Base-by-base conservation (phyloP, 2,113 vertebrate genomes). In the Spermophilus dauricus region DNA sequence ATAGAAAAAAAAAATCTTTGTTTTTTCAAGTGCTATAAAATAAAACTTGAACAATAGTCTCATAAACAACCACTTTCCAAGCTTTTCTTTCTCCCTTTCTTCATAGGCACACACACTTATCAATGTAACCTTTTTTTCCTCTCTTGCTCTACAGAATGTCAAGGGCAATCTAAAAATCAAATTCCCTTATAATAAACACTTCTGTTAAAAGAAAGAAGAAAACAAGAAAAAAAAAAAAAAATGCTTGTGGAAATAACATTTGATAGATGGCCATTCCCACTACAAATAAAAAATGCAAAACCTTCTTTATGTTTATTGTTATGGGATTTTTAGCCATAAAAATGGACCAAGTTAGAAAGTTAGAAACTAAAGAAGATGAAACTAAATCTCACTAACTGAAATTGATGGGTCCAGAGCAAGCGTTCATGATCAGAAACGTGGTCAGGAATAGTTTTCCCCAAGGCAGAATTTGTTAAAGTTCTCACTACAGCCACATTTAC, bases 231-330 rank as follows among this genome's bases (percentile, higher is more conserved):
- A 48, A 42, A 69, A 51, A 48, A 48, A 42, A 82, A 72, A 63
- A 42, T 16, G 10, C 26, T 89, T 92, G 20, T 76, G 34, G 26
- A 83, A 94, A 93, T 76, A 94, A 22, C 11, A 51, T 86, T 94
- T 92, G 67, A 80, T 87, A 95, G 86, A 69, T 58, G 16, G 61
- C 45, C 28, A 90, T 83, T 78, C 53, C 65, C 80, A 69, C 26
- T 63, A 65, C 37, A 96, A 94, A 53, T 83, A 82, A 93, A 97
- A 56, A 96, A 90, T 39, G 72, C 20, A 87, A 87, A 77, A 58
- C 18, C 37, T 82, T 91, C 32, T 95, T 93, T 81, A 61, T 70
- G 70, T 84, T 86, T 56, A 75, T 85, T 91, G 76, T 82, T 82
- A 17, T 4, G 13, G 48, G 4, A 81, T 8, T 89, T 96, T 92